Conservation (phyloP, 1,140 invertebrate species). For the Heliconius hewitsoni region DNA sequence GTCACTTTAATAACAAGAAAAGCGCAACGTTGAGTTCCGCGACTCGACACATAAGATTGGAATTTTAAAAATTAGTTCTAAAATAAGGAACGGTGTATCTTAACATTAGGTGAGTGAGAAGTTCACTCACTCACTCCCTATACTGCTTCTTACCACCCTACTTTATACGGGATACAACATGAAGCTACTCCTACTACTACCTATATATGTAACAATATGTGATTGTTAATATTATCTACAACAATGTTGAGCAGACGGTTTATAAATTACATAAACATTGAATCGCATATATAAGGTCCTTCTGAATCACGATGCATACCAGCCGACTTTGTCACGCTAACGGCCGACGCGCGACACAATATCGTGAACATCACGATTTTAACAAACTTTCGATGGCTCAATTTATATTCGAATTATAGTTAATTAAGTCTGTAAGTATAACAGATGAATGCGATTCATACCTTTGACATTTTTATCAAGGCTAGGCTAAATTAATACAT, state of each 20-base stretch:
- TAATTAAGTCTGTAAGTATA: slow-evolving; percentile 9
- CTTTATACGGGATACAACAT: no score
- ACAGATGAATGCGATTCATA: slow-evolving; percentile 14
- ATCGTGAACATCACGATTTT: slow-evolving; percentile 61
- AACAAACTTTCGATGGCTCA: slow-evolving; percentile 47
- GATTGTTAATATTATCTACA: neutral
- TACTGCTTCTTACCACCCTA: no score
- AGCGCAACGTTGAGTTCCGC: no score
- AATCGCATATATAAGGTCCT: slow-evolving; percentile 75
- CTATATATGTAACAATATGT: no score
- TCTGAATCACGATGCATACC: slow-evolving; percentile 78
- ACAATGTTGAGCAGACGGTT: slow-evolving; percentile 59
- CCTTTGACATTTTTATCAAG: slow-evolving; percentile 18
- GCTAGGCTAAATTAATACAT: slow-evolving; percentile 2
- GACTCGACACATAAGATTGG: no score
- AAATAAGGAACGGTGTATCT: no score
- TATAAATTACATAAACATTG: slow-evolving; percentile 72
- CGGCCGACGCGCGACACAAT: slow-evolving; percentile 64
- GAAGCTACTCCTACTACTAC: neutral
- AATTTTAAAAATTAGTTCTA: no score
- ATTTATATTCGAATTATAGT: slow-evolving; percentile 35
- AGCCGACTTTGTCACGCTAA: slow-evolving; percentile 69
- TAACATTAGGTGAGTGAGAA: no score
- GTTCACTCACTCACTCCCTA: no score
- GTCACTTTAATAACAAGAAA: no score